These are phyloP conservation scores for Limosa lapponica DNA, from an alignment of 2,797 vertebrate genomes.

Conservation along the genomic window DNA sequence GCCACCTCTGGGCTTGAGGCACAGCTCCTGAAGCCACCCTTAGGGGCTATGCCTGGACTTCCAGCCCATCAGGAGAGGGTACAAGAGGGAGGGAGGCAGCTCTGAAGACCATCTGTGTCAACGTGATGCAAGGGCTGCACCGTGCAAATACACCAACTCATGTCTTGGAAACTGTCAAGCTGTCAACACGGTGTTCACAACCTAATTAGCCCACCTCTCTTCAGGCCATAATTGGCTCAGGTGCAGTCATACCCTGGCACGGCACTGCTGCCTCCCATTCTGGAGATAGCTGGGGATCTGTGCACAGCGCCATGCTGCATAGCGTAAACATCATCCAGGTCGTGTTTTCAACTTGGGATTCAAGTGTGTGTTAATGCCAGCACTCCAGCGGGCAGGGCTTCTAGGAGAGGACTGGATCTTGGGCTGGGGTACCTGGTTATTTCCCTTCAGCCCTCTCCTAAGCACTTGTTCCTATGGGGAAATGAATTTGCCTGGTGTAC, in stretches of 20 bases:
- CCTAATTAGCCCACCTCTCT: not conserved
- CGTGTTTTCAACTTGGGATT: not conserved
- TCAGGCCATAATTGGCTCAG: not conserved
- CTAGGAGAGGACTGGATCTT: not conserved
- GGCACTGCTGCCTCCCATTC: not conserved
- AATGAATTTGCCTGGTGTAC: not conserved
- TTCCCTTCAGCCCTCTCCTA: not conserved
- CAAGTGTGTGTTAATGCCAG: not conserved
- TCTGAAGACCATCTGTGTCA: not conserved
- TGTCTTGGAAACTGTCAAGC: not conserved
- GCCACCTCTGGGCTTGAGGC: not conserved
- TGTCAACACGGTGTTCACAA: not conserved
- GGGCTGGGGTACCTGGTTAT: not conserved
- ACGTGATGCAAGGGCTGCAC: not conserved
- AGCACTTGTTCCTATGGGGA: not conserved
- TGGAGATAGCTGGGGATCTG: not conserved
- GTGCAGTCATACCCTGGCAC: not conserved
- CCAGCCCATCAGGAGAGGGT: not conserved
- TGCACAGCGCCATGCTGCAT: not conserved
- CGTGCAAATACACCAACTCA: not conserved
- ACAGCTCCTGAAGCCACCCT: too few relatives aligned
- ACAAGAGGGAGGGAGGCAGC: not conserved
- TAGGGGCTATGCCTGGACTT: not conserved
- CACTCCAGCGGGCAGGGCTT: not conserved
- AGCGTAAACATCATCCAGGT: not conserved